These are phyloP conservation scores for Paraplagusia blochii DNA, from an alignment of 2,113 vertebrate genomes.

Conservation along the genomic window DNA sequence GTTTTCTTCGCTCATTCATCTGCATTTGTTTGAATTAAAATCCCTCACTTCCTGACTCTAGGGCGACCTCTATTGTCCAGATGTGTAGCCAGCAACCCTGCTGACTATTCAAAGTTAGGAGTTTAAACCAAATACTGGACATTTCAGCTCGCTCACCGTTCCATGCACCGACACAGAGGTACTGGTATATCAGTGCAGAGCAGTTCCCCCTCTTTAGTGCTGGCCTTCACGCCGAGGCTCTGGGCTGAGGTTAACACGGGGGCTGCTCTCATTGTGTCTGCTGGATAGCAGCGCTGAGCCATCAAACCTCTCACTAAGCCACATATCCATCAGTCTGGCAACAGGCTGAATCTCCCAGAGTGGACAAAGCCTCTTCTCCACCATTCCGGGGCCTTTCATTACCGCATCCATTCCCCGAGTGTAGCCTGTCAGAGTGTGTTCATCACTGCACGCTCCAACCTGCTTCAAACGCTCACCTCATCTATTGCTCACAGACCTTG, in stretches of 20 bases:
- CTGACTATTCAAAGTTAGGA: not conserved
- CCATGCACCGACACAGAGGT: not conserved
- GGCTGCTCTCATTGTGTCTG: slow-evolving; percentile 28
- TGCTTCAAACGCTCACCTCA: slow-evolving; percentile 6
- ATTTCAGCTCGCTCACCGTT: not conserved
- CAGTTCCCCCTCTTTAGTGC: slow-evolving; percentile 11
- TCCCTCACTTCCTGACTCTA: too few species aligned
- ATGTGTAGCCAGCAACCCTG: too few species aligned
- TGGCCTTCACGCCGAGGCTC: slow-evolving; percentile 29
- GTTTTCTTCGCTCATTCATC: too few species aligned
- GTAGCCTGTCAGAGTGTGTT: slow-evolving; percentile 22
- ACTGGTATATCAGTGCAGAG: slow-evolving; percentile 15
- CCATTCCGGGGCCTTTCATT: slow-evolving; percentile 41
- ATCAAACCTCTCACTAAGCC: slow-evolving; percentile 50
- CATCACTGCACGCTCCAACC: slow-evolving; percentile 9
- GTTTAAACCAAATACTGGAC: not conserved
- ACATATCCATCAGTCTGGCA: slow-evolving; percentile 56
- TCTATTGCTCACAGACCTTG: slow-evolving; percentile 3
- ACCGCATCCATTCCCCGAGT: slow-evolving; percentile 35
- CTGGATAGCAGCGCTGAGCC: slow-evolving; percentile 50
- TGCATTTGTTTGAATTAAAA: too few species aligned
- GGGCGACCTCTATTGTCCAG: too few species aligned
- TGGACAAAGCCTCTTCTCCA: slow-evolving; percentile 22
- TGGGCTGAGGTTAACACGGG: slow-evolving; percentile 27
- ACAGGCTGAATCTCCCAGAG: slow-evolving; percentile 44